Percentiles rank a stretch among this genome's conserved stretches.
Conservation (phyloP, 2,113 vertebrate genomes). For the Pogonocichla stellata region DNA sequence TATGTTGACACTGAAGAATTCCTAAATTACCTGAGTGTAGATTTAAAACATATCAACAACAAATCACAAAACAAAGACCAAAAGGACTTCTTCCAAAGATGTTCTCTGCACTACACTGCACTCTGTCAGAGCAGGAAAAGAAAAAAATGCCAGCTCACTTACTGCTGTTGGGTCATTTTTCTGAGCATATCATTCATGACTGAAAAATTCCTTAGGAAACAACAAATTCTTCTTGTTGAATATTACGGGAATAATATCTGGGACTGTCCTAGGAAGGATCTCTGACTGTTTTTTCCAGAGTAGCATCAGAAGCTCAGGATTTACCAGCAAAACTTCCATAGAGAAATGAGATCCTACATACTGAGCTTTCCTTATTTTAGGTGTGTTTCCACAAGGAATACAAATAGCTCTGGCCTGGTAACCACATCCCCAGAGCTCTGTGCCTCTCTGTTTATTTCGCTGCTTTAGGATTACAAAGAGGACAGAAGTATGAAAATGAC, state of each 20-base stretch:
- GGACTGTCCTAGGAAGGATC: not conserved
- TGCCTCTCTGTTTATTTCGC: constrained; percentile 41
- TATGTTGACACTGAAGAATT: not conserved
- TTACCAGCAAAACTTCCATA: not conserved
- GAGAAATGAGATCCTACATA: not conserved
- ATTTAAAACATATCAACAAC: not conserved
- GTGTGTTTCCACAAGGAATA: constrained; percentile 11
- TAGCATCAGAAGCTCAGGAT: not conserved
- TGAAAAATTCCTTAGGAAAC: not conserved
- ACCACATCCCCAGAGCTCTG: not conserved
- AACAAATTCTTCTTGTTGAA: not conserved
- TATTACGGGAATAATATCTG: not conserved
- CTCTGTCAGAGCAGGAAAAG: not conserved
- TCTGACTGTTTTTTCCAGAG: not conserved
- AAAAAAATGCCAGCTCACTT: not conserved
- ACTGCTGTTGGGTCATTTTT: not conserved
- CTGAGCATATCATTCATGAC: not conserved
- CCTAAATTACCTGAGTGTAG: not conserved
- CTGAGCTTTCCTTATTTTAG: constrained; percentile 1
- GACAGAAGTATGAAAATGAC: not conserved
- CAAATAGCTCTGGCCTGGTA: constrained; percentile 33
- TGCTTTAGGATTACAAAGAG: constrained; percentile 39
- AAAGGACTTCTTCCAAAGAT: not conserved
- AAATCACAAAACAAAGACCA: not conserved
- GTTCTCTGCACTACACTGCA: not conserved